Evolutionary conservation across 2,888 invertebrate species (phyloP).

Genomic region (Metopia argyrocephala): DNA sequence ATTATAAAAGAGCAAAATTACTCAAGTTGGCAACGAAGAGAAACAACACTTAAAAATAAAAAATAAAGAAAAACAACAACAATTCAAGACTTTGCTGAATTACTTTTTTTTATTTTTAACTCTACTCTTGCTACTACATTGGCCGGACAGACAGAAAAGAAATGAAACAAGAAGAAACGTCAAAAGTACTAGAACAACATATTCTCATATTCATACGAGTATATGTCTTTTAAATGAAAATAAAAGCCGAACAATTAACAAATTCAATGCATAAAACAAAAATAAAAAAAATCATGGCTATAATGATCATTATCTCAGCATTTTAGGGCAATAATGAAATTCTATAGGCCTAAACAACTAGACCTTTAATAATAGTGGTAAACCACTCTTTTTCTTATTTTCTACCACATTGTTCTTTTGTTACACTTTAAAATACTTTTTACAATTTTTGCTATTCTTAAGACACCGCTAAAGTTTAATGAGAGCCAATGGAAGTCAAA

Average conservation of each 20-base stretch:
- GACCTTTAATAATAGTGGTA: not conserved
- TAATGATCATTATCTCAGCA: conserved; percentile 32
- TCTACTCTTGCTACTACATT: conserved; percentile 11
- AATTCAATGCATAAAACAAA: no score
- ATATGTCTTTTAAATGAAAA: no score
- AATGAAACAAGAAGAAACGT: not conserved
- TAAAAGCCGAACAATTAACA: no score
- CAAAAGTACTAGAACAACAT: not conserved
- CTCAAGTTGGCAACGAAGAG: conserved; percentile 35
- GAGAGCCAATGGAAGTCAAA: not conserved
- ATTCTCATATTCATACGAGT: not conserved
- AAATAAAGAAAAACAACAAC: not conserved
- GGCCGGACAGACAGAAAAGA: conserved; percentile 3
- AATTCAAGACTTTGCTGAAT: conserved; percentile 42
- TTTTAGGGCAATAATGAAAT: not conserved
- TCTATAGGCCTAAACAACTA: not conserved
- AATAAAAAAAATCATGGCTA: conserved; percentile 42
- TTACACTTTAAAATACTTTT: not conserved
- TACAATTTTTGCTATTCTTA: not conserved
- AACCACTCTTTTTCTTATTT: not conserved
- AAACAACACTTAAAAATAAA: not conserved
- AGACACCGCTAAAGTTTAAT: not conserved
- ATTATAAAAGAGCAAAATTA: conserved; percentile 24
- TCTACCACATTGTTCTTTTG: not conserved
- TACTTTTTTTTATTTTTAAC: not conserved